These are phyloP conservation scores for Camponotus vicinus DNA, from an alignment of 1,140 invertebrate genomes.

Conservation along the genomic window DNA sequence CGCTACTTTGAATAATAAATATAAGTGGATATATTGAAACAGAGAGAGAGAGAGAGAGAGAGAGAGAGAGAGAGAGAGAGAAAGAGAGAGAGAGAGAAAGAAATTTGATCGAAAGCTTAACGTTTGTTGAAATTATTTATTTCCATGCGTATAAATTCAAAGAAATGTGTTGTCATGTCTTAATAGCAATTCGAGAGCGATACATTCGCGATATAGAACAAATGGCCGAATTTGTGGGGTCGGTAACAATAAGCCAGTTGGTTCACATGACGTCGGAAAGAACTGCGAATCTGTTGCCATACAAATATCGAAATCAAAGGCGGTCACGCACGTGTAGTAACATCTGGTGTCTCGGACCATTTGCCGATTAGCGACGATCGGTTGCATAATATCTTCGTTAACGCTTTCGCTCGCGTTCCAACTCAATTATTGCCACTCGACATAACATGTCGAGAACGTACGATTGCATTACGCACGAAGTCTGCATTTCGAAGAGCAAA, in stretches of 20 bases:
- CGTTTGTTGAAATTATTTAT: neutral
- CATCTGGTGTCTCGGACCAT: conserved; percentile 65
- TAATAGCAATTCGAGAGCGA: neutral
- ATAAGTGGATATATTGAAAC: neutral
- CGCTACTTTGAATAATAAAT: conserved; percentile 38
- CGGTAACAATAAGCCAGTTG: conserved; percentile 25
- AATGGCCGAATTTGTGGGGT: neutral
- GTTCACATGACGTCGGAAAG: neutral
- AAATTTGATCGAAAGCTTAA: conserved; percentile 8
- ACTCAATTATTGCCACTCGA: conserved; percentile 50
- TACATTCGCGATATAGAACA: neutral
- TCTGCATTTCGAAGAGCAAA: neutral
- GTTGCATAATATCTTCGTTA: conserved; percentile 69
- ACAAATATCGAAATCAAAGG: conserved; percentile 56
- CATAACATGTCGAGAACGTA: conserved; percentile 38
- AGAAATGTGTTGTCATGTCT: neutral
- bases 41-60: neutral
- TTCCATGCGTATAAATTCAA: neutral
- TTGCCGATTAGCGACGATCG: conserved; percentile 65
- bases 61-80: neutral
- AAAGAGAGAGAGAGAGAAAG: neutral
- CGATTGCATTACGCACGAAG: conserved; percentile 19
- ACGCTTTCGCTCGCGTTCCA: conserved; percentile 48
- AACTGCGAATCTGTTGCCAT: conserved; percentile 29
- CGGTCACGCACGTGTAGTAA: conserved; percentile 50